Base-by-base conservation (phyloP, 2,797 vertebrate genomes). In the Enteromius anoplus region DNA sequence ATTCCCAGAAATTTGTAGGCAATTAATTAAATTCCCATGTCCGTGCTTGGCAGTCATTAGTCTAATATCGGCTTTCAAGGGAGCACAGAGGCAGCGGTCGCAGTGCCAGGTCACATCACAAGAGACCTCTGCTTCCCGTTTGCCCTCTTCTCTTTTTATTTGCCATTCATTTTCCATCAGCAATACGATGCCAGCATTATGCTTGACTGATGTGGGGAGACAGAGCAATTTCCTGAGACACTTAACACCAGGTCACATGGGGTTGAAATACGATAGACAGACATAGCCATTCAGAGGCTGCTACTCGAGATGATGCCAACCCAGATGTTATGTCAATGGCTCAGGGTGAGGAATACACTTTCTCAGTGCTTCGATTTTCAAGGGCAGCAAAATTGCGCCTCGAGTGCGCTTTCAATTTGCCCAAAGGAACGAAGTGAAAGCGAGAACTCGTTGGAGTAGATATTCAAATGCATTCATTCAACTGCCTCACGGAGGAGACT, bases 141-240 rank as follows among this genome's bases (percentile, higher is more conserved):
- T 66, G 64, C 79, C 87, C 87, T 88, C 84, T 80, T 79, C 82
- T 80, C 85, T 76, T 86, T 88, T 87, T 88, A 88, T n/a, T 84
- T 77, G 86, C 85, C 82, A 88, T 88, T 88, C 84, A 88, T 88
- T 88, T 88, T 88, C 86, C 84, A 78, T 81, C 71, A 81, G 87
- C 84, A 88, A 88, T 84, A 78, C 60, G 87, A 88, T 87, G 85
- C 87, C 85, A 58, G 84, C 85, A 88, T 88, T 88, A 88, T 84
- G 85, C 84, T 83, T 88, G 87, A 87, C 87, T 88, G 87, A 88
- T 88, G 85, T 84, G 85, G 84, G 82, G 85, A 88, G 87, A 85
- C 87, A 84, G 85, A 88, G 85, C 87, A 88, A 88, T 88, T 88
- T 88, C 87, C 87, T 88, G 87, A 88, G 87, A 86, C 87, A 88